Conservation (phyloP, 23 tunicate genomes). For the Clavelina lepadiformis region DNA sequence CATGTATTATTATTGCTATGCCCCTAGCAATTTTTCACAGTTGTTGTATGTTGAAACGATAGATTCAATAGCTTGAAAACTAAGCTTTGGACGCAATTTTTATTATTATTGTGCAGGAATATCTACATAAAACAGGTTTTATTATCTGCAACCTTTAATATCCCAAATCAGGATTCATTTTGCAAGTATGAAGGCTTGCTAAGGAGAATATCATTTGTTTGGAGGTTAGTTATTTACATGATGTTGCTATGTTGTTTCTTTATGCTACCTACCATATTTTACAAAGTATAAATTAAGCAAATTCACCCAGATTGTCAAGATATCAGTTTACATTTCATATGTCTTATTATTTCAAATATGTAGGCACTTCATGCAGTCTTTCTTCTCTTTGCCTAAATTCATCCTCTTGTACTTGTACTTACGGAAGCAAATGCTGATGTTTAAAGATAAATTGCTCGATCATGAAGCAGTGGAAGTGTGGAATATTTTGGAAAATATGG, state of each 20-base stretch:
- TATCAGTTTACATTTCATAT: too few relatives aligned
- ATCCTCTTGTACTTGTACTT: slow-evolving; percentile 7
- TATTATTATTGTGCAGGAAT: too few relatives aligned
- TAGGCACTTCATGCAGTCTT: slow-evolving; percentile 12
- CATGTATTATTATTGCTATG: too few relatives aligned
- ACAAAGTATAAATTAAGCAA: too few relatives aligned
- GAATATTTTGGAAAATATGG: slow-evolving; percentile 2
- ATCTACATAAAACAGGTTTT: not conserved
- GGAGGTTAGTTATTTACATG: slow-evolving; percentile 24
- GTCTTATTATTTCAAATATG: not conserved
- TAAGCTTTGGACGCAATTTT: too few relatives aligned
- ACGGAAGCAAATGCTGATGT: slow-evolving; percentile 3
- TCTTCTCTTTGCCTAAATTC: slow-evolving; percentile 19
- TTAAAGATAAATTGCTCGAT: not conserved
- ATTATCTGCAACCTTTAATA: not conserved
- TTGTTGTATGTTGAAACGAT: too few relatives aligned
- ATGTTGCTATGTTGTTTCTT: too few relatives aligned
- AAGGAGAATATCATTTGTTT: slow-evolving; percentile 20
- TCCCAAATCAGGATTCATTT: not conserved
- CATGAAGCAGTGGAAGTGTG: not conserved
- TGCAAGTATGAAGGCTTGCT: slow-evolving; percentile 4
- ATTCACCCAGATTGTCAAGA: too few relatives aligned
- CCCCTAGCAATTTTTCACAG: too few relatives aligned
- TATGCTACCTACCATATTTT: too few relatives aligned
- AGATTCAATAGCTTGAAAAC: too few relatives aligned